Percentiles rank a stretch among this genome's conserved stretches.
Conservation (phyloP, 2,888 invertebrate species). For the Sylvicola cinctus region DNA sequence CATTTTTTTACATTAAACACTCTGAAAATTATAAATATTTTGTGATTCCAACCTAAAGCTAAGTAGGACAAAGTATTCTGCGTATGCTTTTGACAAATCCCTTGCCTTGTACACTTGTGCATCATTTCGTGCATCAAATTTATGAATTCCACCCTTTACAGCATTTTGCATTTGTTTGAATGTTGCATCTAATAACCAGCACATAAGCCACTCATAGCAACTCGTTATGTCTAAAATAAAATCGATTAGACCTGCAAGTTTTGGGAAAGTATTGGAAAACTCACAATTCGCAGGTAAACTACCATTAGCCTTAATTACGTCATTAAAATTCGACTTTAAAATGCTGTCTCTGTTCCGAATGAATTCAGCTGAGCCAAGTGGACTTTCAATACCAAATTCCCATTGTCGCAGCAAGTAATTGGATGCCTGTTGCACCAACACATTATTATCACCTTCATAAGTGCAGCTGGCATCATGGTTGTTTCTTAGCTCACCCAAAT, state of each 20-base stretch:
- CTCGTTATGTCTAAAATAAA: constrained; percentile 39
- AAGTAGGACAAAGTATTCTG: constrained; percentile 35
- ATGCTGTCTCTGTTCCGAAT: constrained; percentile 31
- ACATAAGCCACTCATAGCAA: constrained; percentile 68
- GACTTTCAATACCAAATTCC: constrained; percentile 32
- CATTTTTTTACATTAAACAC: constrained; percentile 7
- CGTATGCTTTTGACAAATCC: constrained; percentile 53
- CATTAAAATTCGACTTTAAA: constrained; percentile 15
- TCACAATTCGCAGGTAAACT: constrained; percentile 18
- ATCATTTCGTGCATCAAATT: constrained; percentile 57
- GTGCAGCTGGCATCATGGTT: constrained; percentile 82
- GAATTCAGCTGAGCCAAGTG: constrained; percentile 50
- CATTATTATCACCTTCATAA: constrained; percentile 89
- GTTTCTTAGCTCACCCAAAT: constrained; percentile 63
- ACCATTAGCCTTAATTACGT: constrained; percentile 9
- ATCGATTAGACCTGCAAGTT: neutral
- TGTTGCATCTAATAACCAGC: constrained; percentile 54
- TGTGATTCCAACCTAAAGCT: neutral
- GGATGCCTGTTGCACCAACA: constrained; percentile 71
- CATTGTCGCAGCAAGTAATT: constrained; percentile 65
- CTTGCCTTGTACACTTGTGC: constrained; percentile 65
- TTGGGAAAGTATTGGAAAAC: too few species aligned
- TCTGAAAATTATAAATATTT: neutral
- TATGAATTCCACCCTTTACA: constrained; percentile 34
- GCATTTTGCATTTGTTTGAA: constrained; percentile 35